These are phyloP conservation scores for Drosophila rubida DNA, from an alignment of 2,888 invertebrate genomes.

Conservation along the genomic window DNA sequence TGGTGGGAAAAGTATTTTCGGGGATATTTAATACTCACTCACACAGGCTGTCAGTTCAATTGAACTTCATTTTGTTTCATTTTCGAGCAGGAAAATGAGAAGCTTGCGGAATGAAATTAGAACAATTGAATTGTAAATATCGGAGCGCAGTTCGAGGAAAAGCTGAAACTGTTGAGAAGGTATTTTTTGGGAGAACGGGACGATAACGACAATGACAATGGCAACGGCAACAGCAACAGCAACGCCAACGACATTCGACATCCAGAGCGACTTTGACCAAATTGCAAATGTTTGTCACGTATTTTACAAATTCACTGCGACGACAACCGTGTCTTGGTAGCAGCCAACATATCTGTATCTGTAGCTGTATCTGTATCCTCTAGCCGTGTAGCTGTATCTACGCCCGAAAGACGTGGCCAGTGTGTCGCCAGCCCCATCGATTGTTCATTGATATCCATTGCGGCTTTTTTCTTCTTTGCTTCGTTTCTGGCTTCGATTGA, in stretches of 20 bases:
- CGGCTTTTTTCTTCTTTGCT: constrained; percentile 35
- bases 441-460: constrained; percentile 76
- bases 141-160: constrained; percentile 41
- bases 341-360: constrained; percentile 38
- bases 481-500: constrained; percentile 15
- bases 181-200: neutral
- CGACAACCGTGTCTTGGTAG: constrained; percentile 61
- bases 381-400: constrained; percentile 17
- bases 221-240: too few relatives aligned
- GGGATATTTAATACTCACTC: constrained; percentile 68
- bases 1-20: constrained; percentile 42
- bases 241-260: constrained; percentile 10
- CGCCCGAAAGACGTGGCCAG: constrained; percentile 48
- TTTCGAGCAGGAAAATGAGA: constrained; percentile 38
- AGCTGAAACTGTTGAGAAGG: constrained; percentile 19
- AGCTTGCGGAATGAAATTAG: constrained; percentile 67
- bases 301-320: constrained; percentile 79
- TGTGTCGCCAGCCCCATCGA: constrained; percentile 59
- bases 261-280: constrained; percentile 57
- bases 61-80: constrained; percentile 54
- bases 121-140: constrained; percentile 80
- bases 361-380: constrained; percentile 23
- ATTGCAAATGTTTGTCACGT: constrained; percentile 79
- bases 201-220: constrained; percentile 17
- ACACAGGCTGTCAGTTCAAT: constrained; percentile 71